Evolutionary conservation across 2,113 vertebrate species (phyloP).

Genomic region (Otus sunia): DNA sequence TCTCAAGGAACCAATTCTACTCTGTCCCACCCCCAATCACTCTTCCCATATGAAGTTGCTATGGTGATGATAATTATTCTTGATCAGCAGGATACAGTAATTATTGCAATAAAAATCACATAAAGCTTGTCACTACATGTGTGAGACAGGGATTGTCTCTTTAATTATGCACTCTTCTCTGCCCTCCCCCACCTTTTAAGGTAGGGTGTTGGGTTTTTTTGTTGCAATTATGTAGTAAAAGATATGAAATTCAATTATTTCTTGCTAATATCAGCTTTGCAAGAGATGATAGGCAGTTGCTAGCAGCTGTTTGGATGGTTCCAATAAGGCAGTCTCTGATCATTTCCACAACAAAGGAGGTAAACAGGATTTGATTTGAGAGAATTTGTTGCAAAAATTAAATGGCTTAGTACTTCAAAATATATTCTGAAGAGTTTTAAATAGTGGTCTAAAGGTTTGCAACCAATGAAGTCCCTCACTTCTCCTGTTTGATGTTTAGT

Average conservation of each 20-base stretch:
- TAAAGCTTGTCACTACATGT: conserved; percentile 64
- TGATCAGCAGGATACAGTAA: conserved; percentile 70
- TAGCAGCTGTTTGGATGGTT: neutral
- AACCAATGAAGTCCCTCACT: neutral
- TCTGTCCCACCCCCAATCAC: neutral
- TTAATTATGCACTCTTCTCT: conserved; percentile 28
- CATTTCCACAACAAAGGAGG: conserved; percentile 1
- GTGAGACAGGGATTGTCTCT: conserved; percentile 40
- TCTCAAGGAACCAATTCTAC: neutral
- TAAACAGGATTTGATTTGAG: neutral
- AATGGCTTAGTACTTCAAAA: neutral
- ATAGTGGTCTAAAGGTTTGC: neutral
- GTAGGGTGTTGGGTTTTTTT: neutral
- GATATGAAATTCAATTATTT: conserved; percentile 38
- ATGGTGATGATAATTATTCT: conserved; percentile 69
- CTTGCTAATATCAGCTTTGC: neutral
- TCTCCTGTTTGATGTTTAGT: neutral
- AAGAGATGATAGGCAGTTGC: neutral
- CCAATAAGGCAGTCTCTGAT: neutral
- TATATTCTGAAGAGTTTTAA: neutral
- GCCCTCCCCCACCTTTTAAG: conserved; percentile 32
- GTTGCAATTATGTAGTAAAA: conserved; percentile 28
- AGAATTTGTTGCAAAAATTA: neutral
- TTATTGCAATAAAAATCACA: conserved; percentile 63
- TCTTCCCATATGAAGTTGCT: conserved; percentile 35